phyloP scores from a whole-genome alignment of 2,113 vertebrate genomes.

The Hyaena hyaena region DNA sequence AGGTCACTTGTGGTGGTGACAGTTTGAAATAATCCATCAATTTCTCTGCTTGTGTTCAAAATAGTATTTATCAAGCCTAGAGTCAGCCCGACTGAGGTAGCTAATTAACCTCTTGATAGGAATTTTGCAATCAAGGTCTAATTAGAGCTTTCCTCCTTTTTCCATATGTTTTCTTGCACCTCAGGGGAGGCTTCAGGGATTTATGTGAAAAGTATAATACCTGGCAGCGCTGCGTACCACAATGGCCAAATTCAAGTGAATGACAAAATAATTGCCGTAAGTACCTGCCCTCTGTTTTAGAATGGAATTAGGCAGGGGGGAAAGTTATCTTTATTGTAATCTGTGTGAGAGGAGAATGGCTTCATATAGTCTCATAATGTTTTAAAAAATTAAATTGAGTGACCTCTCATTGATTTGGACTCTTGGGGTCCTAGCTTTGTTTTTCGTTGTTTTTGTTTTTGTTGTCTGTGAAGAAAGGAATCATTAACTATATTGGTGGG shows the following conservation, averaged over 20 bases:
- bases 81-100: constrained; percentile 51
- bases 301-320: neutral
- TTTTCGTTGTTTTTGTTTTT: neutral
- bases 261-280: constrained; percentile 93
- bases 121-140: constrained; percentile 63
- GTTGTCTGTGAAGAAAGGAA: neutral
- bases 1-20: constrained; percentile 63
- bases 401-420: constrained; percentile 23
- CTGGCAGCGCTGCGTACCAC: constrained; percentile 92
- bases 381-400: neutral
- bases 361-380: neutral
- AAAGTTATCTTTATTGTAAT: neutral
- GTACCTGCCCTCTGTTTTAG: constrained; percentile 65
- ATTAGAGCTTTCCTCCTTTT: constrained; percentile 56
- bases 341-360: neutral
- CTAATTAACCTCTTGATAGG: constrained; percentile 71
- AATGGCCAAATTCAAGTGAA: constrained; percentile 90
- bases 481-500: neutral
- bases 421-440: neutral
- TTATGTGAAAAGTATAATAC: constrained; percentile 92
- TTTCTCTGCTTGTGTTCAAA: constrained; percentile 72
- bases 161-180: constrained; percentile 20
- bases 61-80: constrained; percentile 66
- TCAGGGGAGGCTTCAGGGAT: constrained; percentile 89
- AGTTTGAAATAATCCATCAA: constrained; percentile 70